Evolutionary conservation across 2,113 vertebrate genomes (phyloP).

Genomic region (Takifugu flavidus): DNA sequence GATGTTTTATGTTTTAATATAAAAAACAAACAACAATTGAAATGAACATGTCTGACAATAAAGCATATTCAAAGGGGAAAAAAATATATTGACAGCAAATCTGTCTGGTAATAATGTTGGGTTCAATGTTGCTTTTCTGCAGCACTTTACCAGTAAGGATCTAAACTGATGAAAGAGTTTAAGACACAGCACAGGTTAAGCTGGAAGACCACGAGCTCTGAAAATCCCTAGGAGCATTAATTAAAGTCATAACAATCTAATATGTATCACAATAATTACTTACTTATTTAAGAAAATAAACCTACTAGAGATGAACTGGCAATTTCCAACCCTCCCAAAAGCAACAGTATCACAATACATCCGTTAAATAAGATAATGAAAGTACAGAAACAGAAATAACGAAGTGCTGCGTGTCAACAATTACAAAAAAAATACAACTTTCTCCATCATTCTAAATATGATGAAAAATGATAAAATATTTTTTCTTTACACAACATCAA

Average conservation of each 20-base stretch:
- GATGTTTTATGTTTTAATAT: conserved; percentile 58
- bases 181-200: conserved; percentile 13
- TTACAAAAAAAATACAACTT: conserved; percentile 40
- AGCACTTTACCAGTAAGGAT: neutral
- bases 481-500: conserved; percentile 37
- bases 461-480: conserved; percentile 34
- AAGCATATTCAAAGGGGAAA: conserved; percentile 36
- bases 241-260: conserved; percentile 7
- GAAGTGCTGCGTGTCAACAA: conserved; percentile 22
- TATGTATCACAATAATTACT: conserved; percentile 12
- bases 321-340: too few species aligned
- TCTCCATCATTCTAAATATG: conserved; percentile 15
- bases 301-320: neutral
- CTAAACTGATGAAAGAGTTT: too few species aligned
- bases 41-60: conserved; percentile 50
- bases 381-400: conserved; percentile 40
- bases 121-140: conserved; percentile 8
- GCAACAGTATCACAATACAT: conserved; percentile 31
- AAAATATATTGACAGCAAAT: conserved; percentile 12
- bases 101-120: neutral
- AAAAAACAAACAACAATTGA: conserved; percentile 52
- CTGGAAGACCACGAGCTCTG: conserved; percentile 23
- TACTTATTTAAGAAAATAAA: conserved; percentile 25
- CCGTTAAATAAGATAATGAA: conserved; percentile 60
- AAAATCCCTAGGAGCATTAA: conserved; percentile 1